These are phyloP conservation scores for Anarrhichthys ocellatus DNA, from an alignment of 2,113 vertebrate genomes.

Conservation along the genomic window DNA sequence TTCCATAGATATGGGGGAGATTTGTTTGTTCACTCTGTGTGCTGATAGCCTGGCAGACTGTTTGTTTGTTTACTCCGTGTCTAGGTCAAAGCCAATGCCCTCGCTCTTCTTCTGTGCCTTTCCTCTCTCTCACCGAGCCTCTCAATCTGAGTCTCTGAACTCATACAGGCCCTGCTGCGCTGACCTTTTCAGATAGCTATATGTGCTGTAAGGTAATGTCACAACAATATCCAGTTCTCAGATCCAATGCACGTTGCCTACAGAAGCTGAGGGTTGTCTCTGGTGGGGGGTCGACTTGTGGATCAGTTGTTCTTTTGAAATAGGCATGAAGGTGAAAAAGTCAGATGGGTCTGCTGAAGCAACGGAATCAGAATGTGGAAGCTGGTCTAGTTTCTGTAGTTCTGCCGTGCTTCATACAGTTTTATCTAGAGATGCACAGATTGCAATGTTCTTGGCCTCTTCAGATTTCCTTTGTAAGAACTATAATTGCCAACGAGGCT, in stretches of 20 bases:
- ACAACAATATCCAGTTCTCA: slow-evolving; percentile 41
- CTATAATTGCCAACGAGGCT: no score
- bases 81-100: slow-evolving; percentile 77
- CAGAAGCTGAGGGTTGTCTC: slow-evolving; percentile 10
- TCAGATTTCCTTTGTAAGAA: not conserved
- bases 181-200: slow-evolving; percentile 65
- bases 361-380: not conserved
- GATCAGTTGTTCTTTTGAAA: slow-evolving; percentile 11
- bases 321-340: slow-evolving; percentile 1
- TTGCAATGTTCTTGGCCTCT: not conserved
- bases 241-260: not conserved
- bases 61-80: slow-evolving; percentile 77
- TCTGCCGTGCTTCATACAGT: not conserved
- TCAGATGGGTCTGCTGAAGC: not conserved
- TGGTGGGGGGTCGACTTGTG: not conserved
- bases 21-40: slow-evolving; percentile 71
- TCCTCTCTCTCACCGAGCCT: slow-evolving; percentile 31
- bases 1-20: slow-evolving; percentile 69
- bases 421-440: not conserved
- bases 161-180: slow-evolving; percentile 10
- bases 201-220: slow-evolving; percentile 53
- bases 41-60: slow-evolving; percentile 70
- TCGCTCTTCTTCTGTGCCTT: slow-evolving; percentile 53
- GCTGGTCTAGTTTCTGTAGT: not conserved
- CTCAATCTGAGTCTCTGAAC: slow-evolving; percentile 32